A percentile compares a stretch with the other conserved stretches of the same genome.
These are phyloP conservation scores for Tor tambroides DNA, from an alignment of 2,113 vertebrate species.

Conservation along the genomic window DNA sequence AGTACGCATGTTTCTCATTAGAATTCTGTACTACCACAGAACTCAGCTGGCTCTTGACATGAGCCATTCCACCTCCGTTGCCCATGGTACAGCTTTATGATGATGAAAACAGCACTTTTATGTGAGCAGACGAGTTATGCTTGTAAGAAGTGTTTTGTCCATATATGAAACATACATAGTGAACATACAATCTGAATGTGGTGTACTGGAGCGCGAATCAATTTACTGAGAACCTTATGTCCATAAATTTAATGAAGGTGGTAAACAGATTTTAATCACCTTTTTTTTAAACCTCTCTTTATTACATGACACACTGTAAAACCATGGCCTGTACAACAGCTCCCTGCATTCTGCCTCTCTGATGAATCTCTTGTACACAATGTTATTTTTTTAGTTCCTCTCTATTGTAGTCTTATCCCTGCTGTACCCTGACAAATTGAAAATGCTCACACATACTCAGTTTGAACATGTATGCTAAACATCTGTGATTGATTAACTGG, in stretches of 20 bases:
- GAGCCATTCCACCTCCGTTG: constrained; percentile 65
- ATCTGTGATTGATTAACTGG: background rate
- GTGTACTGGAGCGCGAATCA: background rate
- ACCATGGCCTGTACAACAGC: background rate
- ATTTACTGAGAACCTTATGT: background rate
- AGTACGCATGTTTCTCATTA: constrained; percentile 72
- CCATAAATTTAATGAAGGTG: background rate
- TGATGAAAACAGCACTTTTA: constrained; percentile 36
- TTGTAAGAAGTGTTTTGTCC: background rate
- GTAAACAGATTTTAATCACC: background rate
- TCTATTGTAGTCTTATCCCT: background rate
- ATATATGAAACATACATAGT: background rate
- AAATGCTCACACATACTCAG: background rate
- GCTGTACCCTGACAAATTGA: background rate
- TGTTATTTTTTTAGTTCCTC: background rate
- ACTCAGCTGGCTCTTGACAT: constrained; percentile 64
- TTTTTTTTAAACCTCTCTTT: background rate
- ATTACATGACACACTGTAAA: background rate
- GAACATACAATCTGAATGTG: background rate
- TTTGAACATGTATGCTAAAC: background rate
- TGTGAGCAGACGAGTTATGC: background rate
- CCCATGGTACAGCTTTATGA: constrained; percentile 63
- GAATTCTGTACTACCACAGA: constrained; percentile 60
- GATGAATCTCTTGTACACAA: background rate
- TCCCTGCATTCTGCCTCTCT: background rate